A percentile compares a stretch with the other conserved stretches of the same genome.
Evolutionary conservation across 2,888 invertebrate species (phyloP).

Genomic region (Rhagonycha lutea): DNA sequence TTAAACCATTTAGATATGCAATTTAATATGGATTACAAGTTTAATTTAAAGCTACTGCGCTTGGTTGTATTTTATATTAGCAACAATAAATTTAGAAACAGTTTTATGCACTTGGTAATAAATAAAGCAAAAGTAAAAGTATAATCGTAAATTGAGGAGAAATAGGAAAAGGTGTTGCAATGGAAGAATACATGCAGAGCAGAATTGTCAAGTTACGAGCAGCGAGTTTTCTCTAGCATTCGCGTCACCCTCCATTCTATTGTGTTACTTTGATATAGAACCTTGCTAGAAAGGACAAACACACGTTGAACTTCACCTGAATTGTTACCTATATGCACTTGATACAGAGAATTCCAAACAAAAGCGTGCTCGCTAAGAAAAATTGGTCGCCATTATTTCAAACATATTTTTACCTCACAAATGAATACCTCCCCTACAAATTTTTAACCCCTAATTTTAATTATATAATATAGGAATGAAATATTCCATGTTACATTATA

Average conservation of each 20-base stretch:
- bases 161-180: slow-evolving; percentile 23
- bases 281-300: slow-evolving; percentile 13
- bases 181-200: slow-evolving; percentile 17
- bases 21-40: background rate
- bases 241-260: slow-evolving; percentile 21
- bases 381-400: background rate
- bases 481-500: background rate
- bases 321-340: slow-evolving; percentile 17
- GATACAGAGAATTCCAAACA: background rate
- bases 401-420: background rate
- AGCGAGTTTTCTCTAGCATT: slow-evolving; percentile 15
- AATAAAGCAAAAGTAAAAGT: background rate
- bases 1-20: background rate
- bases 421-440: background rate
- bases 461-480: background rate
- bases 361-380: background rate
- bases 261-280: slow-evolving; percentile 17
- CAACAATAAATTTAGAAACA: background rate
- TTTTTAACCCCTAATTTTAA: background rate
- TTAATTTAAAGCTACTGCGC: background rate
- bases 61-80: background rate
- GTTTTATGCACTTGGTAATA: background rate
- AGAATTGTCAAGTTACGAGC: slow-evolving; percentile 21
- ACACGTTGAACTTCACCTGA: slow-evolving; percentile 17
- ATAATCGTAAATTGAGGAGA: slow-evolving; percentile 19